These are phyloP conservation scores for Epizoanthus stellaris DNA, from an alignment of 92 coral and sea anemone species.

Conservation along the genomic window DNA sequence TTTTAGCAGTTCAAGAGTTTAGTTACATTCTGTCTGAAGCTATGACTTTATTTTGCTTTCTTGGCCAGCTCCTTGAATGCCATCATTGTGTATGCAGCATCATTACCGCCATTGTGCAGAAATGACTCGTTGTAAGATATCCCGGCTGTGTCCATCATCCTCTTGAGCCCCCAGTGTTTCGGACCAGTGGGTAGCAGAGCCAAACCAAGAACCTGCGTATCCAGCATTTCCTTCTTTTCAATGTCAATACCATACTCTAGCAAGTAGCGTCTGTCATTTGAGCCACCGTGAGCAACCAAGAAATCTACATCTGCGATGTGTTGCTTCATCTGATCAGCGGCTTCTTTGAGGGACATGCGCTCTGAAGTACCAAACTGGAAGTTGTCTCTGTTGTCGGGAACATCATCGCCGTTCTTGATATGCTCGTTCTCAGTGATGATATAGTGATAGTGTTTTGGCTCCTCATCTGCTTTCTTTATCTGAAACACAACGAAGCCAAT, in stretches of 20 bases:
- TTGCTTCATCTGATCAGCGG: constrained; percentile 63
- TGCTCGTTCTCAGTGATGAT: constrained; percentile 60
- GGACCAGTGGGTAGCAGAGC: constrained; percentile 43
- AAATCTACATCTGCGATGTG: constrained; percentile 51
- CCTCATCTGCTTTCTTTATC: constrained; percentile 29
- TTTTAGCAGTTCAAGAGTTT: no score
- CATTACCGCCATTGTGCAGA: constrained; percentile 75
- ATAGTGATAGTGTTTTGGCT: constrained; percentile 52
- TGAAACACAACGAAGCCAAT: constrained; percentile 63
- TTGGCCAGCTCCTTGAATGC: constrained; percentile 53
- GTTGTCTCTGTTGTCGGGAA: constrained; percentile 61
- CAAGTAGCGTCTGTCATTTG: constrained; percentile 57
- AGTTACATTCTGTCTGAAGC: no score
- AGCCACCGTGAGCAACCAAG: constrained; percentile 66
- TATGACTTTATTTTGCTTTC: no score
- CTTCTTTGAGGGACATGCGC: constrained; percentile 58
- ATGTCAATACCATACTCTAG: constrained; percentile 40
- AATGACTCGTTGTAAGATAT: constrained; percentile 43
- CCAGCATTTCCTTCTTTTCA: constrained; percentile 54
- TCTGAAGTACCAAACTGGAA: constrained; percentile 64
- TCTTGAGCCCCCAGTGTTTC: constrained; percentile 42
- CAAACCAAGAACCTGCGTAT: constrained; percentile 67
- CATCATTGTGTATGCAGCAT: constrained; percentile 67
- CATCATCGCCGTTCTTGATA: constrained; percentile 41
- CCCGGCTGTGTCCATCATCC: constrained; percentile 32